phyloP scores from a whole-genome alignment of 2,888 invertebrate species.

The Acronicta alni region DNA sequence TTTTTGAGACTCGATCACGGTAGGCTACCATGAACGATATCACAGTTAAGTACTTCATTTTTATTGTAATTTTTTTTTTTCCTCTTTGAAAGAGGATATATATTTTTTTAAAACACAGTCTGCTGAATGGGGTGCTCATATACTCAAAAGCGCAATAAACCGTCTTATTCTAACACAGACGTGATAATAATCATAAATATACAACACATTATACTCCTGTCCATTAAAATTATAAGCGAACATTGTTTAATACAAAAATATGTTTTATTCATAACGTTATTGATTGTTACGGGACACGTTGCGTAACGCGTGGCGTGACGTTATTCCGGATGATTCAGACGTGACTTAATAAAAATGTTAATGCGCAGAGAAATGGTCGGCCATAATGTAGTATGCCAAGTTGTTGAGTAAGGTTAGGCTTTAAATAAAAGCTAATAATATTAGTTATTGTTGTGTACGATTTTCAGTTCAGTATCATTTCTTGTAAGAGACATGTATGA shows the following conservation, averaged over 20 bases:
- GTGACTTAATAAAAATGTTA: slow-evolving; percentile 59
- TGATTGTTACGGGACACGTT: slow-evolving; percentile 49
- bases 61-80: no score
- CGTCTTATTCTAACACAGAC: not conserved
- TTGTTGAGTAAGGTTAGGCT: slow-evolving; percentile 39
- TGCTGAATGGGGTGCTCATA: no score
- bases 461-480: not conserved
- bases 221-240: not conserved
- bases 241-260: slow-evolving; percentile 13
- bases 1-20: no score
- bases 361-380: slow-evolving; percentile 16
- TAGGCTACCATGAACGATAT: no score
- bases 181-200: not conserved
- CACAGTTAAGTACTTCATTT: no score
- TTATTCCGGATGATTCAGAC: slow-evolving; percentile 54
- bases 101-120: no score
- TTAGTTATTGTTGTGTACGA: not conserved
- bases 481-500: no score
- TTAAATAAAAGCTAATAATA: not conserved
- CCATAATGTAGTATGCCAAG: slow-evolving; percentile 4
- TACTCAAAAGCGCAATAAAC: no score
- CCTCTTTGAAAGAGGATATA: no score
- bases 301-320: slow-evolving; percentile 51
- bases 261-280: slow-evolving; percentile 52
- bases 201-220: not conserved